These are phyloP conservation scores for Aplidium turbinatum DNA, from an alignment of 23 tunicate genomes.

Conservation along the genomic window DNA sequence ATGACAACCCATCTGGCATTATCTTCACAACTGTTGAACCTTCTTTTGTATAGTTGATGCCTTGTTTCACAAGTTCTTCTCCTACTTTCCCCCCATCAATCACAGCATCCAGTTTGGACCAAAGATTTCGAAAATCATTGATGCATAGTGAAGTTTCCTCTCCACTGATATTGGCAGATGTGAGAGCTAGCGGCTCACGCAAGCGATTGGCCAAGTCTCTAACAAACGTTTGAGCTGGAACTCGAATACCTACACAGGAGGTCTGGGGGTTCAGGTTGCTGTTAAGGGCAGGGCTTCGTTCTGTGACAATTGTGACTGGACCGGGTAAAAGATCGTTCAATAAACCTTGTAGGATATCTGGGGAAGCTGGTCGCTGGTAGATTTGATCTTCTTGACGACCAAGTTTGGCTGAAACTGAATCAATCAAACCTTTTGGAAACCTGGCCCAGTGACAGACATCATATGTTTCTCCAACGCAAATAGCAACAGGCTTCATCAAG, in stretches of 20 bases:
- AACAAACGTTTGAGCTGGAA: constrained; percentile 75
- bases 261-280: constrained; percentile 72
- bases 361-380: constrained; percentile 17
- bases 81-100: constrained; percentile 90
- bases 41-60: constrained; percentile 33
- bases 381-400: constrained; percentile 12
- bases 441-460: constrained; percentile 88
- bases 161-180: constrained; percentile 88
- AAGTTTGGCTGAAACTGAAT: constrained; percentile 17
- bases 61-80: constrained; percentile 21
- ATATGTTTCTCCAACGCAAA: constrained; percentile 86
- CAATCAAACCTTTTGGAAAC: constrained; percentile 49
- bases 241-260: constrained; percentile 70
- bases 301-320: constrained; percentile 81
- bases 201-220: constrained; percentile 64
- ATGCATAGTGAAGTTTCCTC: constrained; percentile 55
- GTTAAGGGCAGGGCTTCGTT: constrained; percentile 76
- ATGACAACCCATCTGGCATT: constrained; percentile 65
- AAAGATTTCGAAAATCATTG: constrained; percentile 62
- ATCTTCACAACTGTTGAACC: constrained; percentile 79
- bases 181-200: constrained; percentile 85
- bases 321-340: constrained; percentile 82
- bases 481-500: constrained; percentile 73
- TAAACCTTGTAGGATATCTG: constrained; percentile 42
- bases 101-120: constrained; percentile 73